Conservation (phyloP, 2,888 invertebrate genomes). For the Iphiclides podalirius region DNA sequence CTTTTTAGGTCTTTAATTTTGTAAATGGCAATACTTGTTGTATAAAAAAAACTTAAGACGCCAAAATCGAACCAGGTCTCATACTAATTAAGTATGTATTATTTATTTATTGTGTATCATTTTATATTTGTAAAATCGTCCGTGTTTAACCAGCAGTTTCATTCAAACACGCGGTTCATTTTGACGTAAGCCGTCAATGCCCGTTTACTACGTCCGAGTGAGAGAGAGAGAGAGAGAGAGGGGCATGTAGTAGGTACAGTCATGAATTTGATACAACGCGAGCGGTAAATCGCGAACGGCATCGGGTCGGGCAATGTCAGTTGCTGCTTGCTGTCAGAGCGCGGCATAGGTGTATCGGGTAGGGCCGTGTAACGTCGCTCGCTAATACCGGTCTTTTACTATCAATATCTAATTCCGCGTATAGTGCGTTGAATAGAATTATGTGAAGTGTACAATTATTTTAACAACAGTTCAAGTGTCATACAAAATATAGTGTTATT, state of each 20-base stretch:
- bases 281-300: constrained; percentile 15
- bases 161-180: constrained; percentile 60
- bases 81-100: too few relatives aligned
- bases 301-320: constrained; percentile 41
- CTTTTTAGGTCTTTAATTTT: too few relatives aligned
- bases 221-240: constrained; percentile 41
- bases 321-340: constrained; percentile 56
- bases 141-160: constrained; percentile 39
- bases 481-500: constrained; percentile 4
- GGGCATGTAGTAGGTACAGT: constrained; percentile 31
- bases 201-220: constrained; percentile 40
- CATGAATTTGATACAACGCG: constrained; percentile 17
- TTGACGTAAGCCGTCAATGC: constrained; percentile 69
- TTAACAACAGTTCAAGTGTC: not conserved
- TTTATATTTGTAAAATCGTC: constrained; percentile 4
- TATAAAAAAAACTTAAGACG: too few relatives aligned
- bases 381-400: constrained; percentile 14
- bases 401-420: constrained; percentile 12
- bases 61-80: too few relatives aligned
- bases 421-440: constrained; percentile 15
- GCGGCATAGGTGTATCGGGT: constrained; percentile 51
- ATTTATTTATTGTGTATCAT: too few relatives aligned
- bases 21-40: too few relatives aligned
- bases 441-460: constrained; percentile 16
- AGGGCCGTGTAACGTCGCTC: constrained; percentile 31